Conservation (phyloP, 2,888 invertebrate species). For the Diloba caeruleocephala region DNA sequence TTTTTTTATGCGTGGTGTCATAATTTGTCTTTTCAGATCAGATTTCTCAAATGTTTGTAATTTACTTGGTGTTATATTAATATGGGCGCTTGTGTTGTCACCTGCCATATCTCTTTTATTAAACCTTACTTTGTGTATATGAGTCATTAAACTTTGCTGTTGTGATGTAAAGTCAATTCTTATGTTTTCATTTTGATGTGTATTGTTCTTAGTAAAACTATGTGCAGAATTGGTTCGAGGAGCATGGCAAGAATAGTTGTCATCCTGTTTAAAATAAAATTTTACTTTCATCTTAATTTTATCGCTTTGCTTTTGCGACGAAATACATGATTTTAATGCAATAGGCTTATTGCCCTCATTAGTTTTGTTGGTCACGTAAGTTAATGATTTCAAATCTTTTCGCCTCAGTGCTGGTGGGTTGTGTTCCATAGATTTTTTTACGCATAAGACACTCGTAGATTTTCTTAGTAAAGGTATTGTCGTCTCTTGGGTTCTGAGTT, state of each 20-base stretch:
- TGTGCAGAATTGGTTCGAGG: constrained; percentile 17
- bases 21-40: background rate
- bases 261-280: constrained; percentile 19
- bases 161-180: background rate
- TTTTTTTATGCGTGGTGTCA: constrained; percentile 8
- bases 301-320: constrained; percentile 32
- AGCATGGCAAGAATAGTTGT: background rate
- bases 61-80: constrained; percentile 2
- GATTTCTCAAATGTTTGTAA: background rate
- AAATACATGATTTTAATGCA: constrained; percentile 37
- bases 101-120: constrained; percentile 26
- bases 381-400: constrained; percentile 29
- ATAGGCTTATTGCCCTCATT: constrained; percentile 3
- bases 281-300: constrained; percentile 39
- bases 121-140: background rate
- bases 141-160: background rate
- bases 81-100: constrained; percentile 15
- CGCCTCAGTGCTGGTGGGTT: background rate
- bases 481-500: background rate
- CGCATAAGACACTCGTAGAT: constrained; percentile 23
- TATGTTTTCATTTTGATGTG: background rate
- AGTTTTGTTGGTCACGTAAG: constrained; percentile 3
- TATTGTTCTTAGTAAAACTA: constrained; percentile 13
- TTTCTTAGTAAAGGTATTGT: constrained; percentile 22
- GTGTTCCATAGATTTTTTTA: background rate